Evolutionary conservation across 2,797 vertebrate genomes (phyloP).

Genomic region (Echeneis naucrates): DNA sequence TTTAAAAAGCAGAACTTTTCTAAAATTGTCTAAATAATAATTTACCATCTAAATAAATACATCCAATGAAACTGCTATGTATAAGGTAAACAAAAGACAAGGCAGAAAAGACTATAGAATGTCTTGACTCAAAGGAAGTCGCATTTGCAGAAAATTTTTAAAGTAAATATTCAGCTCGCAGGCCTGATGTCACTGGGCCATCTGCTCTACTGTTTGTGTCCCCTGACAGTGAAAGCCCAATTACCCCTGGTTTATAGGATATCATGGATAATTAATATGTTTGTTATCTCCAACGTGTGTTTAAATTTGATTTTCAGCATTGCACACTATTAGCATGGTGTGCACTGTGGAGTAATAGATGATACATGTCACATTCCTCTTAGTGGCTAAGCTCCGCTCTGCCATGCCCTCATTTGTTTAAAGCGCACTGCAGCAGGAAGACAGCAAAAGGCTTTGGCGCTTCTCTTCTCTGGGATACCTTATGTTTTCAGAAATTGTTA

Average conservation of each 20-base stretch:
- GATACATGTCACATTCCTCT: conserved; percentile 2
- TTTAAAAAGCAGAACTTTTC: conserved; percentile 14
- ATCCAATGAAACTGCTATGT: too few relatives aligned
- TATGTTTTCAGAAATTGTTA: conserved; percentile 10
- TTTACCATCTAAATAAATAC: background rate
- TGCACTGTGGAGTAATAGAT: background rate
- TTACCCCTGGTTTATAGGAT: conserved; percentile 45
- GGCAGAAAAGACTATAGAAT: background rate
- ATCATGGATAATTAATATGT: conserved; percentile 38
- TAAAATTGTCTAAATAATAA: too few relatives aligned
- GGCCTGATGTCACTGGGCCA: conserved; percentile 36
- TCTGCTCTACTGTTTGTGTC: conserved; percentile 38
- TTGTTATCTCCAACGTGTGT: conserved; percentile 24
- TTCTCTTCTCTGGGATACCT: background rate
- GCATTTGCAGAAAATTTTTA: conserved; percentile 14
- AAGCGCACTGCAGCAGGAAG: background rate
- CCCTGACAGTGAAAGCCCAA: conserved; percentile 38
- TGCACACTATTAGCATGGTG: background rate
- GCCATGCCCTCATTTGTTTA: conserved; percentile 11
- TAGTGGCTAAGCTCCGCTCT: background rate
- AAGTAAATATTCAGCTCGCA: conserved; percentile 13
- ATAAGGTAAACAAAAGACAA: background rate
- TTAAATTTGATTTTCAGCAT: conserved; percentile 19
- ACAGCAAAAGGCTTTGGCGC: background rate
- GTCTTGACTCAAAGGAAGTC: background rate